A percentile compares a stretch with the other conserved stretches of the same genome.
Evolutionary conservation across 2,113 vertebrate species (phyloP).

Genomic region (Phrynosoma blainvillii): DNA sequence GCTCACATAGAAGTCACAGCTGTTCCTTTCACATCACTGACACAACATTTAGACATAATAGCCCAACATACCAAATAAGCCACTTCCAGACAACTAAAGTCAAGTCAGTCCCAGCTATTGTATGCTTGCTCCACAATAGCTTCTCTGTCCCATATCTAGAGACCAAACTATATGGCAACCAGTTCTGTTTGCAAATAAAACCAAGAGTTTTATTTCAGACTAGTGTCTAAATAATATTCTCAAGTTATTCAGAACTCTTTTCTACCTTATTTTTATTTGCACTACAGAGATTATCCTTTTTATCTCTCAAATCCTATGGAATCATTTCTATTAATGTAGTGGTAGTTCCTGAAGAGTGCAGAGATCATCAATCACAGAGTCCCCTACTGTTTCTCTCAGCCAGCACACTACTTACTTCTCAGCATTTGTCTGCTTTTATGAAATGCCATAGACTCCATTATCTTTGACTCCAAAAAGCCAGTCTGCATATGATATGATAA

Average conservation of each 20-base stretch:
- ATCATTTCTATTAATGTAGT: constrained; percentile 34
- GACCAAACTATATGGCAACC: not conserved
- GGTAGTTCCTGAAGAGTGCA: constrained; percentile 32
- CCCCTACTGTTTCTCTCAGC: constrained; percentile 19
- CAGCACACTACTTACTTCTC: constrained; percentile 4
- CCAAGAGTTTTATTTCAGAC: not conserved
- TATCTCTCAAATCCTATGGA: constrained; percentile 36
- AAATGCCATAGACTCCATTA: constrained; percentile 17
- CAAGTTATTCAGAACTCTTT: constrained; percentile 25
- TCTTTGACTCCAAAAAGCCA: not conserved
- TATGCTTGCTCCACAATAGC: not conserved
- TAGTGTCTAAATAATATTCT: not conserved
- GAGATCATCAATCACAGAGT: constrained; percentile 49
- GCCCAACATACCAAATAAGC: not conserved
- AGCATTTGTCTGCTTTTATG: constrained; percentile 20
- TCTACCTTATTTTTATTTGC: constrained; percentile 13
- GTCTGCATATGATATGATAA: constrained; percentile 14
- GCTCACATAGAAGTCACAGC: not conserved
- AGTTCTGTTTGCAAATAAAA: not conserved
- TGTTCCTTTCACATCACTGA: too few relatives aligned
- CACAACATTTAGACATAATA: too few relatives aligned
- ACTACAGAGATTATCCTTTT: constrained; percentile 21
- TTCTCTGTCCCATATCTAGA: not conserved
- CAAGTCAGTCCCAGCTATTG: not conserved
- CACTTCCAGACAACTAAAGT: not conserved